These are phyloP conservation scores for Gymnobelideus leadbeateri DNA, from an alignment of 2,113 vertebrate species.

Conservation along the genomic window DNA sequence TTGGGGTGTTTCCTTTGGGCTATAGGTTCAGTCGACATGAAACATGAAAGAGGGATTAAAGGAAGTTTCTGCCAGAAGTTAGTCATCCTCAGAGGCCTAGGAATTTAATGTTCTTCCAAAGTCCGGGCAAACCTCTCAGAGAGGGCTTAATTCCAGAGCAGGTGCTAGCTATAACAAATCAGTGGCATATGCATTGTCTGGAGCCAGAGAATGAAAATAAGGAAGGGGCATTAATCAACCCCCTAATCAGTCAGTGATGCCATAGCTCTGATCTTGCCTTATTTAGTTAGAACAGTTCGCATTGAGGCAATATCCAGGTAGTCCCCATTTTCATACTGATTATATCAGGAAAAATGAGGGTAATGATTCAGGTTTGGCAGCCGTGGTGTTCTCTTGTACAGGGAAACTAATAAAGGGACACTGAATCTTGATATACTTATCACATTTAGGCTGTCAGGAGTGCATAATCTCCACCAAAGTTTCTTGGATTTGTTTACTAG, in stretches of 20 bases:
- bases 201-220: slow-evolving; percentile 83
- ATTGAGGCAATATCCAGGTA: slow-evolving; percentile 84
- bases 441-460: slow-evolving; percentile 82
- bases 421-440: slow-evolving; percentile 88
- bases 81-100: slow-evolving; percentile 56
- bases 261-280: slow-evolving; percentile 82
- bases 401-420: slow-evolving; percentile 86
- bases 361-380: slow-evolving; percentile 88
- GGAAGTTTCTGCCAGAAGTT: slow-evolving; percentile 50
- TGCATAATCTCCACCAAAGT: slow-evolving; percentile 82
- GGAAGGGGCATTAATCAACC: slow-evolving; percentile 84
- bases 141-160: slow-evolving; percentile 72
- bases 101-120: slow-evolving; percentile 30
- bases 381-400: slow-evolving; percentile 71
- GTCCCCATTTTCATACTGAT: slow-evolving; percentile 84
- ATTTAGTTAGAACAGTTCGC: slow-evolving; percentile 81
- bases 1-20: slow-evolving; percentile 45
- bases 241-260: slow-evolving; percentile 84
- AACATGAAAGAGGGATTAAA: slow-evolving; percentile 61
- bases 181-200: slow-evolving; percentile 79
- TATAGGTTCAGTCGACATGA: slow-evolving; percentile 19
- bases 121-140: slow-evolving; percentile 56
- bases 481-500: slow-evolving; percentile 77
- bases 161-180: slow-evolving; percentile 67
- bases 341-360: slow-evolving; percentile 85